Evolutionary conservation across 2,888 invertebrate species (phyloP), one percentile per base, ranked within the genome.

Genomic region (Thymelicus acteon): DNA sequence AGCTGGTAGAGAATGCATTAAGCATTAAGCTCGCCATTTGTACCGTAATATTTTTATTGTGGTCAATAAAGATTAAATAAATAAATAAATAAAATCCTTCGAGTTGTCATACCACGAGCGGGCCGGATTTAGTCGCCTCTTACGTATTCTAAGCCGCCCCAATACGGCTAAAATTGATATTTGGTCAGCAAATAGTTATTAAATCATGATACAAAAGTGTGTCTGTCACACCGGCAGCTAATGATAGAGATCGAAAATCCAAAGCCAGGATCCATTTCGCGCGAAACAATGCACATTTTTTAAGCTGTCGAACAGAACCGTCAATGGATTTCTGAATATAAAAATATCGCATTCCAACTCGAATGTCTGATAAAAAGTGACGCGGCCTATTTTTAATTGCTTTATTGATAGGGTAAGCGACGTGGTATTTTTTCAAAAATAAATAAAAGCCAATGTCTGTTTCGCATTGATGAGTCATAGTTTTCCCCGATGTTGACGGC

Each of bases 361-460:
- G 63, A 52, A n/a, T 6, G 24, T n/a, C 12, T 49, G 49, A 37
- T 58, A 68, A 61, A 67, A 68, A 61, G 40, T 48, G 57, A 58
- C 39, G 63, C 31, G 15, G 31, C 49, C 57, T 57, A 80, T 82
- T 77, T 79, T 81, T 77, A 80, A 82, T 82, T 78, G 79, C 75
- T 77, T 73, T 77, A 80, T 80, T 81, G 80, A 79, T 76, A 74
- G 76, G 76, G 67, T 63, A 74, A 75, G 74, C 72, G 73, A 67
- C 57, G 65, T 52, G 72, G 44, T 75, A 77, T 79, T 82, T 82
- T 83, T 82, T 72, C 19, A 76, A 79, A 83, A 86, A 85, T 85
- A 85, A 84, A 84, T 86, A 86, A 87, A 86, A 87, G 84, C 83
- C 72, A 74, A 84, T 84, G 80, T 84, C 81, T 86, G 86, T 86